Evolutionary conservation across 2,888 invertebrate species (phyloP).

Genomic region (Plagiodera versicolora): DNA sequence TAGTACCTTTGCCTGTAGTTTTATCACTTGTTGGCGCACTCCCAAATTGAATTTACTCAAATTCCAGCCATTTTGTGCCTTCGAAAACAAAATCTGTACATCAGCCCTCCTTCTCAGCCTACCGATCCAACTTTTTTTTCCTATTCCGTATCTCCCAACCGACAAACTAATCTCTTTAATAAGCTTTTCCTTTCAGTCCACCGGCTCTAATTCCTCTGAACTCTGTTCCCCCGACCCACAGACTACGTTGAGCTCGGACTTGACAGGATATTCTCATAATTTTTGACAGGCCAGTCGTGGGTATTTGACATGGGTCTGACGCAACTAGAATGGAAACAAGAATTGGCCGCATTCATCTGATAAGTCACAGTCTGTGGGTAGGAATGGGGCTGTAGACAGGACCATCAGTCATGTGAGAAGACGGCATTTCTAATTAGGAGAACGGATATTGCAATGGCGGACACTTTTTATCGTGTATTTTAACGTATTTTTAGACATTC

Average conservation of each 20-base stretch:
- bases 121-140: not conserved
- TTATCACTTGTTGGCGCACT: no score
- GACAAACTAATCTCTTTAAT: not conserved
- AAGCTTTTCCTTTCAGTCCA: not conserved
- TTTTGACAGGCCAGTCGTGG: slow-evolving; percentile 50
- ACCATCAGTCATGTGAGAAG: slow-evolving; percentile 51
- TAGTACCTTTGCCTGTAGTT: no score
- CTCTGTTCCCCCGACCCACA: slow-evolving; percentile 11
- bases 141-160: not conserved
- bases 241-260: slow-evolving; percentile 26
- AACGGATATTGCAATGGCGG: slow-evolving; percentile 37
- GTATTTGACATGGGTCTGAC: slow-evolving; percentile 55
- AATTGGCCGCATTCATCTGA: slow-evolving; percentile 38
- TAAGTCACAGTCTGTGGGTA: slow-evolving; percentile 41
- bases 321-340: slow-evolving; percentile 44
- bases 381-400: slow-evolving; percentile 36
- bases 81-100: no score
- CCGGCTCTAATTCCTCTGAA: not conserved
- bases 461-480: slow-evolving; percentile 19
- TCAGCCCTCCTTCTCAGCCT: not conserved
- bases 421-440: slow-evolving; percentile 54
- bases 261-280: slow-evolving; percentile 38
- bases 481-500: slow-evolving; percentile 16
- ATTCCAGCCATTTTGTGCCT: no score
- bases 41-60: no score